phyloP scores from a whole-genome alignment of 1,140 invertebrate genomes.

The Lepidurus apus region DNA sequence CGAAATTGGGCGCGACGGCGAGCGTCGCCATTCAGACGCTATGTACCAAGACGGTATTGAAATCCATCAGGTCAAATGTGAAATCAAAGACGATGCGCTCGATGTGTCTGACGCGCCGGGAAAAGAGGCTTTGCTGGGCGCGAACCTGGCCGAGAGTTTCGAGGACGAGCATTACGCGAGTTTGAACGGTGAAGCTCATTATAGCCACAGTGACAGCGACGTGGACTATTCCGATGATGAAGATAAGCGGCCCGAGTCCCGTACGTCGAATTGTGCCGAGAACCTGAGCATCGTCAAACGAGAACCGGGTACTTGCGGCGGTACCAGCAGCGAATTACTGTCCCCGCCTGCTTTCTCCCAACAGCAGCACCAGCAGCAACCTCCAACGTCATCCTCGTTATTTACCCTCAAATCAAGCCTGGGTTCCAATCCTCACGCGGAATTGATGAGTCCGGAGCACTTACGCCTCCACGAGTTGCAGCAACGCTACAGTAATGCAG shows the following conservation, averaged over 20 bases:
- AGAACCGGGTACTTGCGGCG: background rate
- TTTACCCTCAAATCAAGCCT: constrained; percentile 11
- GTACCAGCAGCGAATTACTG: background rate
- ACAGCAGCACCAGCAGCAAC: constrained; percentile 37
- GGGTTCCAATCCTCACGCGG: constrained; percentile 14
- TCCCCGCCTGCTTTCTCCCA: background rate
- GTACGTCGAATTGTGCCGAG: constrained; percentile 26
- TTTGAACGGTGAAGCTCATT: constrained; percentile 29
- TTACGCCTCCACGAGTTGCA: background rate
- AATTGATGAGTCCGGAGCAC: background rate
- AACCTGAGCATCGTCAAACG: constrained; percentile 33
- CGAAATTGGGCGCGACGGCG: background rate
- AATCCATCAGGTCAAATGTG: background rate
- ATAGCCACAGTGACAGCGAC: constrained; percentile 36
- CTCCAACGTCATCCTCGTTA: constrained; percentile 37
- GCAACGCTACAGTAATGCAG: background rate
- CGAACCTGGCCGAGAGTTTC: background rate
- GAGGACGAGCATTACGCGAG: constrained; percentile 29
- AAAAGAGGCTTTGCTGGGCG: constrained; percentile 27
- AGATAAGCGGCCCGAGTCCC: constrained; percentile 37
- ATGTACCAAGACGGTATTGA: background rate
- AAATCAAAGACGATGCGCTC: constrained; percentile 24
- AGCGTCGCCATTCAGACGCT: background rate
- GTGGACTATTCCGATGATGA: constrained; percentile 39
- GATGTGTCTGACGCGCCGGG: constrained; percentile 28